Evolutionary conservation across 2,888 invertebrate genomes (phyloP), one percentile per base, ranked within the genome.

Genomic region (Eutolmus rufibarbis): DNA sequence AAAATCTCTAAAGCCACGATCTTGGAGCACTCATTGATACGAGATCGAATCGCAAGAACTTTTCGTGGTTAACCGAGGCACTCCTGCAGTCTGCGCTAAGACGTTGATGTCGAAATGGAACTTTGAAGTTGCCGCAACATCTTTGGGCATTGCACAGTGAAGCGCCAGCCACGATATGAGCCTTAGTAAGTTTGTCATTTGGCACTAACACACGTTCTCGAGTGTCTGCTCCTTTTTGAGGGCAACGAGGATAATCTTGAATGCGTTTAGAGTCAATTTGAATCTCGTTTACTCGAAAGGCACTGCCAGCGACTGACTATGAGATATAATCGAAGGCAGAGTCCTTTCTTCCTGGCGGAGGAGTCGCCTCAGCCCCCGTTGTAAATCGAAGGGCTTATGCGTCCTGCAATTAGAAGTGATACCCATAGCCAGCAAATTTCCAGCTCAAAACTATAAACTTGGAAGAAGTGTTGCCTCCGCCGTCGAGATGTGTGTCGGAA

Each of bases 1-100:
- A 66, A 66, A 66, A 66, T 66, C 66, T 66, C 66, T 66, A 66
- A 66, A 66, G 66, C 66, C 66, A 66, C 28, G 23, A 66, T 85
- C 31, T 31, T 12, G 40, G 43, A 28, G 34, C 40, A n/a, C 46
- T 57, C 43, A 85, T 74, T 85, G 57, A 85, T 31, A 85, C 12
- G 74, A 81, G 43, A 88, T 82, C 74, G 85, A 85, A 86, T 46
- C 31, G 82, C 74, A 86, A 86, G 78, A 88, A 88, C 87, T 88
- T 88, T 23, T 66, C 77, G 79, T 84, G 87, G 87, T 79, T 88
- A 78, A 88, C 87, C 86, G n/a, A 51, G 34, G 28, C 43, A 57
- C 34, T 85, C 85, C 57, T 87, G 40, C 78, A 57, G 46, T 66
- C 85, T 43, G 23, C 19, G 56, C 74, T 77, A 34, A 86, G 76